Evolutionary conservation across 2,888 invertebrate species (phyloP), one percentile per base, ranked within the genome.

Genomic region (Amblyjoppa proteus): DNA sequence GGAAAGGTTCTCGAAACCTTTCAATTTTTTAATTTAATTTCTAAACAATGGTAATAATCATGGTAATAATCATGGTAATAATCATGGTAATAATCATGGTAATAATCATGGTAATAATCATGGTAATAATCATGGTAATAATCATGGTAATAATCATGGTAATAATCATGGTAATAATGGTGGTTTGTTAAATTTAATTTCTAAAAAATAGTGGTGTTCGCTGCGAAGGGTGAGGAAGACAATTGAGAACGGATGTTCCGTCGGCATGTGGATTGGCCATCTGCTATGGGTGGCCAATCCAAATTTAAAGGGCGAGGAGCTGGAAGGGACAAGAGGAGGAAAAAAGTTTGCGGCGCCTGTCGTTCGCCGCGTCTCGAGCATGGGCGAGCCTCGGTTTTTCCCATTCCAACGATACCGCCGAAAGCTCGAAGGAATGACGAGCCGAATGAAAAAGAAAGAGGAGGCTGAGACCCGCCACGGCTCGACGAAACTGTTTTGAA

Each of bases 291-390:
- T 87, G 89, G 88, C 88, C 88, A 89, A n/a, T n/a, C n/a, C n/a
- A 41, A 91, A 89, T 89, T 88, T 88, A 87, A 82, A 85, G 68
- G 45, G 76, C 49, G 45, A 74, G 61, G 31, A 61, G 1, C 13
- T 20, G 25, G 53, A 64, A 77, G 41, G 13, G 64, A 64, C 69
- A 71, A 74, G 80, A 51, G 71, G 58, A 83, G 66, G 74, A 88
- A 88, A 84, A 88, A 90, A 90, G 88, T 90, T 90, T 89, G 85
- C 85, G 84, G 87, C 87, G 87, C 83, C 80, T 78, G 71, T 83
- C 89, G 64, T 56, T 71, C 38, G 84, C 81, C 86, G 88, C 87
- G 88, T 87, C 87, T 75, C 83, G 68, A 85, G 87, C 86, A 66
- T 58, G 83, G 83, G 70, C 83, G 75, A 64, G 31, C 73, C 51